phyloP scores from a whole-genome alignment of 2,888 invertebrate genomes.

The Drosophila greeni region DNA sequence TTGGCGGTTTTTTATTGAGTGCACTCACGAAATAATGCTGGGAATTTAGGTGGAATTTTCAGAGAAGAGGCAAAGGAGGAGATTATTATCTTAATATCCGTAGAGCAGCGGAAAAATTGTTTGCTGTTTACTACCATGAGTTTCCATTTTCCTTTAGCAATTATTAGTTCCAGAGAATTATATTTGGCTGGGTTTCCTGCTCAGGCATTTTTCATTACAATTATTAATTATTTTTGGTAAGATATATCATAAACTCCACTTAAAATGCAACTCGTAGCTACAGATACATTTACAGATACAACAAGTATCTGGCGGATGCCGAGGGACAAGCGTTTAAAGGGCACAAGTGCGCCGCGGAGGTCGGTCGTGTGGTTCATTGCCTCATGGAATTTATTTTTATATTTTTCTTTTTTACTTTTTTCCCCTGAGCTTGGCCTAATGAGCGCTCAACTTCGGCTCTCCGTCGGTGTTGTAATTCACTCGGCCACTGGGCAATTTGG shows the following conservation, averaged over 20 bases:
- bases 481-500: conserved; percentile 33
- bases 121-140: background rate
- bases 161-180: conserved; percentile 1
- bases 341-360: conserved; percentile 21
- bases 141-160: conserved; percentile 1
- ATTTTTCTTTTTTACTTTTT: background rate
- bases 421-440: conserved; percentile 33
- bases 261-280: conserved; percentile 23
- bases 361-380: conserved; percentile 26
- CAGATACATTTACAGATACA: conserved; percentile 8
- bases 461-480: conserved; percentile 34
- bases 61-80: background rate
- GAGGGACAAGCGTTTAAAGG: conserved; percentile 8
- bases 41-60: conserved; percentile 9
- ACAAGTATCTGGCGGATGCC: conserved; percentile 4
- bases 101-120: conserved; percentile 5
- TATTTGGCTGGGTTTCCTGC: conserved; percentile 4
- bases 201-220: background rate
- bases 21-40: conserved; percentile 26
- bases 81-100: conserved; percentile 15
- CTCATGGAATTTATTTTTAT: conserved; percentile 14
- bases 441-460: conserved; percentile 31
- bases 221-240: no score
- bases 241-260: no score
- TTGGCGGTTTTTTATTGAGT: conserved; percentile 6